Conservation (phyloP, 2,888 invertebrate genomes). For the Zeuzera pyrina region DNA sequence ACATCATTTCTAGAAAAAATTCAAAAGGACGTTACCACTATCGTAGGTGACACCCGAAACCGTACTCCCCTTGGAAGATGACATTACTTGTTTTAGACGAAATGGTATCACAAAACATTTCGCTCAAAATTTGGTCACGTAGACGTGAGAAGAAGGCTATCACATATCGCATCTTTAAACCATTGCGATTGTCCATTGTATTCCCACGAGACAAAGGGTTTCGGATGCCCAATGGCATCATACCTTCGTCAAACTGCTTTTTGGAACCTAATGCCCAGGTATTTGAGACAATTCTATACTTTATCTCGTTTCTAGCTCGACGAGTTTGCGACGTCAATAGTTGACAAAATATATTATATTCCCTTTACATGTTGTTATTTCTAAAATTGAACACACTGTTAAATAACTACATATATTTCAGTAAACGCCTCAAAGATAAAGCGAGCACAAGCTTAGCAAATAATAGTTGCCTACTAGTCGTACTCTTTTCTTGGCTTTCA, state of each 20-base stretch:
- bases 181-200: slow-evolving; percentile 67
- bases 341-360: too few relatives aligned
- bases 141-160: slow-evolving; percentile 43
- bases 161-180: slow-evolving; percentile 64
- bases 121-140: slow-evolving; percentile 69
- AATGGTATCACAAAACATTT: slow-evolving; percentile 56
- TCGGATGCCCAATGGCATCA: slow-evolving; percentile 47
- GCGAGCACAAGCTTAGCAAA: too few relatives aligned
- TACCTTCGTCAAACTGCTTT: slow-evolving; percentile 66
- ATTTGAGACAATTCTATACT: slow-evolving; percentile 33
- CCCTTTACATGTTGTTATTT: too few relatives aligned
- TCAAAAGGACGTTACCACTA: too few relatives aligned
- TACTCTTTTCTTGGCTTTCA: too few relatives aligned
- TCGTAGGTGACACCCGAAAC: slow-evolving; percentile 29
- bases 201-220: slow-evolving; percentile 68
- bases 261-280: slow-evolving; percentile 54
- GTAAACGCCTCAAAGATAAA: too few relatives aligned
- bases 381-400: too few relatives aligned
- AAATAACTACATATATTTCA: too few relatives aligned
- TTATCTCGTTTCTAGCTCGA: slow-evolving; percentile 6
- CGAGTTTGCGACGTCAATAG: too few relatives aligned
- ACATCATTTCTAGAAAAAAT: too few relatives aligned
- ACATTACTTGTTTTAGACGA: slow-evolving; percentile 59
- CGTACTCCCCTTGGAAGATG: slow-evolving; percentile 40
- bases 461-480: too few relatives aligned